Evolutionary conservation across 1,140 invertebrate species (phyloP), one percentile per base, ranked within the genome.

Genomic region (Drosophila sp.): DNA sequence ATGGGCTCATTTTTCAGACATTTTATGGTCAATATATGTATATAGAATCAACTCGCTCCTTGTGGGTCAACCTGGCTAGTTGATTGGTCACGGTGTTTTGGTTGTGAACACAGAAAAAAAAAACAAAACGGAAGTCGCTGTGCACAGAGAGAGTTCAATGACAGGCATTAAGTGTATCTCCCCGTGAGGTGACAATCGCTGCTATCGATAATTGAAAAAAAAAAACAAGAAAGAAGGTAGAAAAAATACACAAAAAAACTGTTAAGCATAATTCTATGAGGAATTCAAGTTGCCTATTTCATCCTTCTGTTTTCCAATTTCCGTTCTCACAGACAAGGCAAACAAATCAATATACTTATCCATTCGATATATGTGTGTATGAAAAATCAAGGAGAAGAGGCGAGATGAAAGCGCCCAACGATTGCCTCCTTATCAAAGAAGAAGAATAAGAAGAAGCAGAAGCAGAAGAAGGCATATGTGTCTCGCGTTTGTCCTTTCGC

Each of bases 321-420:
- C 84, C 84, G 76, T 83, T 80, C 83, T 77, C 70, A 79, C 70
- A 73, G 65, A 68, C 50, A 83, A 80, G 84, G 80, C 67, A 89
- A 87, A 89, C 83, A 83, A 89, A 89, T 87, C 83, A 87, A 87
- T 87, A 87, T 50, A 50, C 44, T 50, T 50, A 50, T 50, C 11
- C 44, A 27, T 25, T 47, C 7, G 17, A 47, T 41, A 41, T 11
- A 5, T 33, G 11, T 23, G 8, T 50, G 27, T 50, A 10, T 50
- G 44, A 50, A 27, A 50, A 50, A 50, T 50, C 44, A 50, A 27
- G 6, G 8, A 50, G 8, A 8, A 25, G 23, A 50, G 44, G 44
- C 23, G 44, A 50, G 23, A 50, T 50, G 8, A 27, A 50, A 50
- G 44, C 23, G 66, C 38, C 74, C 54, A 86, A 68, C 62, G 66